Evolutionary conservation across 2,888 invertebrate species (phyloP), one percentile per base, ranked within the genome.

Genomic region (Ecliptopera silaceata): DNA sequence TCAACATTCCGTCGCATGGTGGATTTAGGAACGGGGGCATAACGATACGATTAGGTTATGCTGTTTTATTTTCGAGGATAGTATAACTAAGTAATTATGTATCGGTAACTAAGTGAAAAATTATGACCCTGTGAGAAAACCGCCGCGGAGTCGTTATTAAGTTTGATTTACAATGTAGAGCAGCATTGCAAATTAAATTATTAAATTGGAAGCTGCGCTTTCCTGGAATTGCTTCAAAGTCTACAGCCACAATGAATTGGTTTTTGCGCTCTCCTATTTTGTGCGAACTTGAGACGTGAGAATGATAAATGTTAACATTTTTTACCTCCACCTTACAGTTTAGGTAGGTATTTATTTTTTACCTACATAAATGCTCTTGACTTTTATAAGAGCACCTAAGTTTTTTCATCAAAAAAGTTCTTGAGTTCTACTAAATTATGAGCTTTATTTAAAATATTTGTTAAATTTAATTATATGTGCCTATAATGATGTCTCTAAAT

Each of bases 11-110:
- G 86, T 82, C 83, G 88, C 87, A 81, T 88, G 89, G 89, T 85
- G 86, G 88, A 88, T 90, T 90, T 90, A 89, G 85, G 88, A 90
- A 89, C 91, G 87, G 89, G 89, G 91, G 91, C 91, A 90, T 81
- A 86, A 82, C 85, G 84, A 82, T 87, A 85, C 86, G 86, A 89
- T 89, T 88, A 88, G 86, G 85, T 88, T 88, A 84, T 86, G 82
- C 81, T 84, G 81, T 85, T 84, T 89, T 86, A 86, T 89, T 87
- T 89, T 88, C 82, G 79, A 84, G 80, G 80, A 77, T 77, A 76
- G 73, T 72, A 75, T 75, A 75, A 76, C 77, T 75, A 75, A 77
- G 74, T 75, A 74, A 75, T 77, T 77, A 79, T 74, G 74, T 77
- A 78, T 77, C 75, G 71, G 76, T 79, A 75, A 72, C 71, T 73